A percentile compares a stretch with the other conserved stretches of the same genome.
These are phyloP conservation scores for Pyxicephalus adspersus DNA, from an alignment of 2,113 vertebrate genomes.

Conservation along the genomic window DNA sequence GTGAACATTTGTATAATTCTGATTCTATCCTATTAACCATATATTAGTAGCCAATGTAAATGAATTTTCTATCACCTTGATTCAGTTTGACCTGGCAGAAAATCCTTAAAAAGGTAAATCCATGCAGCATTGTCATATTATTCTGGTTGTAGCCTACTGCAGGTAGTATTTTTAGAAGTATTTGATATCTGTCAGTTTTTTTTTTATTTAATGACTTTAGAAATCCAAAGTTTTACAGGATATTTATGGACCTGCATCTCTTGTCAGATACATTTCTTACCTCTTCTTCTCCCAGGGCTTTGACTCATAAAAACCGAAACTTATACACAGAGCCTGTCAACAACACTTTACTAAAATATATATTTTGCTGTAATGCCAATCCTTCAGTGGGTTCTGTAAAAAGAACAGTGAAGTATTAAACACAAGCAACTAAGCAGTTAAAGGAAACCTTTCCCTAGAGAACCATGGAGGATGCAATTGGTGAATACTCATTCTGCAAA, in stretches of 20 bases:
- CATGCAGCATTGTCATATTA: neutral
- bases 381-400: neutral
- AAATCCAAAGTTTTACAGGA: neutral
- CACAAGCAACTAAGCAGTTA: too few relatives aligned
- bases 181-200: conserved; percentile 9
- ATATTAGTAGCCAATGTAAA: neutral
- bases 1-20: too few relatives aligned
- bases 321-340: conserved; percentile 10
- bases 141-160: neutral
- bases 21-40: too few relatives aligned
- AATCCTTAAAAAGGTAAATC: neutral
- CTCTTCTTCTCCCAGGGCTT: conserved; percentile 12
- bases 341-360: conserved; percentile 3
- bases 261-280: conserved; percentile 12
- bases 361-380: neutral
- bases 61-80: neutral
- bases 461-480: too few relatives aligned
- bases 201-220: conserved; percentile 9
- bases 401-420: too few relatives aligned
- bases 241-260: neutral
- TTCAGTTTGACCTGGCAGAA: neutral
- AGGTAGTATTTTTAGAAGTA: conserved; percentile 5
- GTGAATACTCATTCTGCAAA: too few relatives aligned
- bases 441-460: too few relatives aligned
- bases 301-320: conserved; percentile 7